A percentile compares a stretch with the other conserved stretches of the same genome.
These are phyloP conservation scores for Tokudaia muenninki DNA, from an alignment of 2,797 vertebrate species.

Conservation along the genomic window DNA sequence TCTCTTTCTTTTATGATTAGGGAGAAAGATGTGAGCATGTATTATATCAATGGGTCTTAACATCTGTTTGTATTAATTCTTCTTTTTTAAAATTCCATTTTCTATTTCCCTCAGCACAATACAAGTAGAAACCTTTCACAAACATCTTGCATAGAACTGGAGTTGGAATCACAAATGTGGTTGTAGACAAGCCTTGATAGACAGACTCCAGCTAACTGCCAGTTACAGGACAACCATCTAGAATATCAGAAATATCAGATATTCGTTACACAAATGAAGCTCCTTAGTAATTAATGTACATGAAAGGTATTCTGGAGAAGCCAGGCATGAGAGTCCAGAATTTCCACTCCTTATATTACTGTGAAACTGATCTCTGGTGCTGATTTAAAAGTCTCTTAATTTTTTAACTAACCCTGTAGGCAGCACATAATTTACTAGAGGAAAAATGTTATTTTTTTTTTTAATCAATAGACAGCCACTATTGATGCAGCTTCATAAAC, in stretches of 20 bases:
- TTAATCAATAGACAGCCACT: constrained; percentile 20
- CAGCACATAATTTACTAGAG: background rate
- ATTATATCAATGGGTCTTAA: background rate
- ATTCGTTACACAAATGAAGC: background rate
- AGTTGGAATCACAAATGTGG: background rate
- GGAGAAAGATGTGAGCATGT: background rate
- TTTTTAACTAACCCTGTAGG: background rate
- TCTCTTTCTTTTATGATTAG: background rate
- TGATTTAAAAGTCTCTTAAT: background rate
- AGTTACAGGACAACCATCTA: background rate
- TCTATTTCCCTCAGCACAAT: background rate
- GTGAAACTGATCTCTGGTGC: background rate
- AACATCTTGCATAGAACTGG: background rate
- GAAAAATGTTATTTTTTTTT: background rate
- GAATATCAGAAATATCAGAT: background rate
- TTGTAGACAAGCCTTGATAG: background rate
- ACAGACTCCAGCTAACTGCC: background rate
- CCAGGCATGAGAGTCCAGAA: background rate
- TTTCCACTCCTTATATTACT: background rate
- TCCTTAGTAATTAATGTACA: background rate
- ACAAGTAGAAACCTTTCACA: background rate
- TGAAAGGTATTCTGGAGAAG: background rate
- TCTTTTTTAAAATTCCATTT: constrained; percentile 30
- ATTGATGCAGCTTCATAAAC: background rate
- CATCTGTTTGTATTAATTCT: constrained; percentile 16